Evolutionary conservation across 2,797 vertebrate species (phyloP).

Genomic region (Urocyon cinereoargenteus): DNA sequence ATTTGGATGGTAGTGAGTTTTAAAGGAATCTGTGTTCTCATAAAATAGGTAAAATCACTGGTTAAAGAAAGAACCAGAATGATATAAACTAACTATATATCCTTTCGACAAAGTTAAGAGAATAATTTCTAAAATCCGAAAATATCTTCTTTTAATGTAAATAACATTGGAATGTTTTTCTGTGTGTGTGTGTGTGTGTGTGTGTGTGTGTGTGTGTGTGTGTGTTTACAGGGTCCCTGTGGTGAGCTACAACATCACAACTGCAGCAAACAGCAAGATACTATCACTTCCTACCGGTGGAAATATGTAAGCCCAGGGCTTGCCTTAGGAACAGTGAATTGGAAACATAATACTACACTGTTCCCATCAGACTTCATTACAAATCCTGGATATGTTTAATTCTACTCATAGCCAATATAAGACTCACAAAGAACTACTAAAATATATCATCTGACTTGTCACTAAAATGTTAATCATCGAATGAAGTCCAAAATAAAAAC

Average conservation of each 20-base stretch:
- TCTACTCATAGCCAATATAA: not conserved
- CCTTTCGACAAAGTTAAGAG: not conserved
- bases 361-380: not conserved
- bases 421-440: not conserved
- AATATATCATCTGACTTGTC: not conserved
- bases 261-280: not conserved
- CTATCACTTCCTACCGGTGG: not conserved
- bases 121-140: not conserved
- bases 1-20: not conserved
- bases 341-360: not conserved
- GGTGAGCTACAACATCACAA: not conserved
- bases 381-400: not conserved
- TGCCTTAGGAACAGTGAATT: not conserved
- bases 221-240: not conserved
- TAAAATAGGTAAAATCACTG: not conserved
- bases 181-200: not conserved
- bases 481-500: not conserved
- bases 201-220: not conserved
- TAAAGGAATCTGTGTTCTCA: not conserved
- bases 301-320: not conserved
- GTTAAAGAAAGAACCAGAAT: not conserved
- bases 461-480: not conserved
- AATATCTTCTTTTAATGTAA: not conserved
- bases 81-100: not conserved
- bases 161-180: not conserved